A percentile compares a stretch with the other conserved stretches of the same genome.
Conservation (phyloP, 2,113 vertebrate genomes). For the Hippocampus barbouri region DNA sequence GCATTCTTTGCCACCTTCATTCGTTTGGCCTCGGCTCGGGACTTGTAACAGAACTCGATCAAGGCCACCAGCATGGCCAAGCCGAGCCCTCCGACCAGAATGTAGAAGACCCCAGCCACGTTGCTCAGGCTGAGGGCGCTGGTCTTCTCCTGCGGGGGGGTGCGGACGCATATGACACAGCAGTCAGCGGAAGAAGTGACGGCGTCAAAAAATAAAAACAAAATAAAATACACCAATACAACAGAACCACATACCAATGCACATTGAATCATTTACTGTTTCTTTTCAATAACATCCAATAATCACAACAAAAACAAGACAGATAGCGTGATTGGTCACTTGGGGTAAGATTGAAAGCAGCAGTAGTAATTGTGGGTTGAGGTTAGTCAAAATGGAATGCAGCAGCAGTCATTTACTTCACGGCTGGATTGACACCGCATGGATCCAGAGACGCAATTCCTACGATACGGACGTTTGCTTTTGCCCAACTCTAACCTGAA, state of each 20-base stretch:
- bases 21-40: conserved; percentile 97
- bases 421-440: conserved; percentile 3
- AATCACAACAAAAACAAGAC: conserved; percentile 57
- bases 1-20: conserved; percentile 99
- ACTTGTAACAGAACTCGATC: conserved; percentile 99
- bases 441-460: not conserved
- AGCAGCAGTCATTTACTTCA: conserved; percentile 44
- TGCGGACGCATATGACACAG: conserved; percentile 68
- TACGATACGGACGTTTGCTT: not conserved
- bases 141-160: conserved; percentile 93
- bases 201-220: conserved; percentile 40
- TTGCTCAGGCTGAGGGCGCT: conserved; percentile 99
- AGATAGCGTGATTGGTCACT: conserved; percentile 44
- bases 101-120: conserved; percentile 99
- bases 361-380: conserved; percentile 27
- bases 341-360: conserved; percentile 60
- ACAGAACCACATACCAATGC: conserved; percentile 35
- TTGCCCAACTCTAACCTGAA: not conserved
- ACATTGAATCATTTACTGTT: conserved; percentile 27
- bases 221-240: conserved; percentile 35
- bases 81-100: conserved; percentile 99
- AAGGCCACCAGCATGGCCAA: conserved; percentile 99
- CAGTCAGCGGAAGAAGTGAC: conserved; percentile 70
- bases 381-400: conserved; percentile 65
- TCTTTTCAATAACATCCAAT: conserved; percentile 35